Percentiles rank a stretch among this genome's conserved stretches.
Conservation (phyloP, 2,113 vertebrate species). For the Pterocles gutturalis region DNA sequence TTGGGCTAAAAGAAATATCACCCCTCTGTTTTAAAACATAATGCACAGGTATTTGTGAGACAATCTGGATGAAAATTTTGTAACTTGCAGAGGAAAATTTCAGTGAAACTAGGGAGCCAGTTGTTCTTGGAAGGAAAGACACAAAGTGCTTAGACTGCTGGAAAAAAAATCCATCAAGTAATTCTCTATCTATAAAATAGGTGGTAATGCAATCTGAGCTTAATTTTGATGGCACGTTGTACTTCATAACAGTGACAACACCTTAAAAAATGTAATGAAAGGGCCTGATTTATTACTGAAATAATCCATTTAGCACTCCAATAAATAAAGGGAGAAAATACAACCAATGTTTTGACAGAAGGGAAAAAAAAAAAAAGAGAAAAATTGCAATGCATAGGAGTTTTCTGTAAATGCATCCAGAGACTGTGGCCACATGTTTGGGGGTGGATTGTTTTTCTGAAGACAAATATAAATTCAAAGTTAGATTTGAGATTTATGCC, state of each 20-base stretch:
- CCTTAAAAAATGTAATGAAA: conserved; percentile 73
- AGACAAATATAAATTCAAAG: conserved; percentile 8
- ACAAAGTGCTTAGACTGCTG: conserved; percentile 54
- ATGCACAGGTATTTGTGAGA: neutral
- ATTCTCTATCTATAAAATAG: conserved; percentile 67
- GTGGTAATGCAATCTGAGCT: conserved; percentile 70
- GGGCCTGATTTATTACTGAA: conserved; percentile 66
- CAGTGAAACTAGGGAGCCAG: neutral
- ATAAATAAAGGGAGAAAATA: conserved; percentile 74
- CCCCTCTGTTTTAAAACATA: neutral
- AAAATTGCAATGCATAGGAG: conserved; percentile 46
- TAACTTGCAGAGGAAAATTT: neutral
- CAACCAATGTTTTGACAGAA: conserved; percentile 41
- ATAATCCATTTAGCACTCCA: conserved; percentile 71
- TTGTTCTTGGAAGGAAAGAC: neutral
- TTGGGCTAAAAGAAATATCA: neutral
- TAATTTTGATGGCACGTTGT: conserved; percentile 73
- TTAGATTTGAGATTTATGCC: neutral
- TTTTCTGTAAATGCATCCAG: conserved; percentile 5
- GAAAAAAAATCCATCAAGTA: conserved; percentile 59
- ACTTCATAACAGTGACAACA: conserved; percentile 73
- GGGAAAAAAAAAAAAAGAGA: neutral
- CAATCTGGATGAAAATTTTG: neutral
- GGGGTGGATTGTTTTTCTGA: conserved; percentile 1
- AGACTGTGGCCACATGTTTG: neutral